Conservation (phyloP, 2,797 vertebrate species). For the Nothura maculosa region DNA sequence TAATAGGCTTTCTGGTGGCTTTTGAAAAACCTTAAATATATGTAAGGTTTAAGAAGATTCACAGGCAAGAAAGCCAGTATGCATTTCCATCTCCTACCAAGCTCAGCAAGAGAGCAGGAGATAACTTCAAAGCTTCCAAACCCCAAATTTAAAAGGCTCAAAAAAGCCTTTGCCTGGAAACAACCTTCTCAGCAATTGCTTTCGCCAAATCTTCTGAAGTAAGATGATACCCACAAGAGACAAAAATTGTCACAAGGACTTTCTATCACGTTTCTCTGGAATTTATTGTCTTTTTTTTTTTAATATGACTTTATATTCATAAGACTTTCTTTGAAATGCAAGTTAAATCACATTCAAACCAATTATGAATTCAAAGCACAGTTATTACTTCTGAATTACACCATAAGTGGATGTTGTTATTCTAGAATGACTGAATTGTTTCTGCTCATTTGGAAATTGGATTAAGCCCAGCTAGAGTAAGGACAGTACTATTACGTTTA, state of each 20-base stretch:
- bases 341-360: not conserved
- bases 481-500: not conserved
- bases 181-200: not conserved
- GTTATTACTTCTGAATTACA: not conserved
- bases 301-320: not conserved
- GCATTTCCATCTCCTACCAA: not conserved
- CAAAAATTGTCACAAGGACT: not conserved
- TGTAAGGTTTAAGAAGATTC: slow-evolving; percentile 20
- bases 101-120: not conserved
- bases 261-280: not conserved
- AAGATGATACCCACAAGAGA: not conserved
- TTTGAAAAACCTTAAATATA: slow-evolving; percentile 32
- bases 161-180: not conserved
- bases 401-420: not conserved
- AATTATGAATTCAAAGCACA: not conserved
- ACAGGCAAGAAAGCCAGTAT: slow-evolving; percentile 7
- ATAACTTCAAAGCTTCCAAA: slow-evolving; percentile 47
- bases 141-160: not conserved
- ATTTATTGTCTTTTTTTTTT: not conserved
- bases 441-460: not conserved
- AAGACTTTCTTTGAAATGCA: not conserved
- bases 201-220: not conserved
- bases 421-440: not conserved
- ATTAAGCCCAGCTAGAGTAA: not conserved
- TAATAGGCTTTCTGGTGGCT: slow-evolving; percentile 23